Evolutionary conservation across 2,797 vertebrate species (phyloP).

Genomic region (Darevskia nairensis): DNA sequence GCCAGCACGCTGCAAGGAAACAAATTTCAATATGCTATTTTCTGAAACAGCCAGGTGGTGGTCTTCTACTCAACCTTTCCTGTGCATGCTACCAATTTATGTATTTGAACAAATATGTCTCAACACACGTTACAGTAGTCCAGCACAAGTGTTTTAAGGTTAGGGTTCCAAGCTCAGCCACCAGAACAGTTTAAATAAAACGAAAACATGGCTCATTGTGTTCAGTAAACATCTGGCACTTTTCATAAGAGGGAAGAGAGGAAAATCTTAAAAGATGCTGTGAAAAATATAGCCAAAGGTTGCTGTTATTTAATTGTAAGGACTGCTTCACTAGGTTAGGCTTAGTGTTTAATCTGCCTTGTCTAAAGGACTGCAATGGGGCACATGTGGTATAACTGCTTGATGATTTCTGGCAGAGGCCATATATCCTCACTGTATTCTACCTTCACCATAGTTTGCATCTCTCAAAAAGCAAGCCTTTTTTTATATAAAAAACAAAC

Average conservation of each 20-base stretch:
- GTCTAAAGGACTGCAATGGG: conserved; percentile 45
- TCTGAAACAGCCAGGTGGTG: conserved; percentile 27
- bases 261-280: conserved; percentile 44
- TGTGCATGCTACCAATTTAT: not conserved
- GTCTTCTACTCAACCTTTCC: conserved; percentile 4
- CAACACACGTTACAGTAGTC: conserved; percentile 25
- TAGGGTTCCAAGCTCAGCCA: not conserved
- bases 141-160: conserved; percentile 1
- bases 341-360: conserved; percentile 49
- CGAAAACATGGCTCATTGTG: conserved; percentile 21
- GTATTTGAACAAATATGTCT: not conserved
- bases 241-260: conserved; percentile 20
- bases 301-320: conserved; percentile 36
- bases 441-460: conserved; percentile 60
- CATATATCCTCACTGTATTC: conserved; percentile 64
- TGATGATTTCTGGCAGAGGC: conserved; percentile 58
- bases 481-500: conserved; percentile 7
- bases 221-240: conserved; percentile 10
- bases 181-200: conserved; percentile 17
- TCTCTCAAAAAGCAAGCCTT: conserved; percentile 64
- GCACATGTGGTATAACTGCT: conserved; percentile 48
- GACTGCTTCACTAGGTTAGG: conserved; percentile 35
- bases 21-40: not conserved
- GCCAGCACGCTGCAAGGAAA: not conserved
- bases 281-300: conserved; percentile 23